Conservation (phyloP, 2,888 invertebrate species). For the Pecten maximus region DNA sequence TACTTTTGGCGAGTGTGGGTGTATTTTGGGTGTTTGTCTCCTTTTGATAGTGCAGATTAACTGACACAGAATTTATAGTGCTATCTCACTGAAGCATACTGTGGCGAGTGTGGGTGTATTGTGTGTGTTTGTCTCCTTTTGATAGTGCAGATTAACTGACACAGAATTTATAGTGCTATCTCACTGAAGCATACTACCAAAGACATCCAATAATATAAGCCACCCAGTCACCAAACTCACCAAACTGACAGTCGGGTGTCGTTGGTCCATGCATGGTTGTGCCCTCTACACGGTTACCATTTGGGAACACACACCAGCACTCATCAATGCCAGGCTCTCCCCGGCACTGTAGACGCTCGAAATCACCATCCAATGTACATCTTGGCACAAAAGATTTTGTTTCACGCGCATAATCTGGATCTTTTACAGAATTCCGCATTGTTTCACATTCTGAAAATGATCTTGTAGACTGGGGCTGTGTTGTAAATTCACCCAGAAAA, state of each 20-base stretch:
- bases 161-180: too few relatives aligned
- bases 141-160: too few relatives aligned
- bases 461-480: slow-evolving; percentile 47
- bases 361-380: slow-evolving; percentile 69
- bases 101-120: too few relatives aligned
- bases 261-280: slow-evolving; percentile 60
- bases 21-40: too few relatives aligned
- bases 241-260: slow-evolving; percentile 69
- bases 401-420: slow-evolving; percentile 42
- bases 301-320: slow-evolving; percentile 74
- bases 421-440: slow-evolving; percentile 57
- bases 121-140: too few relatives aligned
- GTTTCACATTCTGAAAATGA: slow-evolving; percentile 65
- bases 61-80: too few relatives aligned
- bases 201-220: too few relatives aligned
- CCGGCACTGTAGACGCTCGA: slow-evolving; percentile 69
- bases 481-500: background rate
- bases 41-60: too few relatives aligned
- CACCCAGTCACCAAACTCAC: too few relatives aligned
- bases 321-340: slow-evolving; percentile 54
- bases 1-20: too few relatives aligned
- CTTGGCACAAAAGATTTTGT: slow-evolving; percentile 63
- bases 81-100: too few relatives aligned
- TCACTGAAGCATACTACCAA: too few relatives aligned
- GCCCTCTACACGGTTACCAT: slow-evolving; percentile 68